Conservation (phyloP, 2,113 vertebrate genomes). For the Alethe castanea region DNA sequence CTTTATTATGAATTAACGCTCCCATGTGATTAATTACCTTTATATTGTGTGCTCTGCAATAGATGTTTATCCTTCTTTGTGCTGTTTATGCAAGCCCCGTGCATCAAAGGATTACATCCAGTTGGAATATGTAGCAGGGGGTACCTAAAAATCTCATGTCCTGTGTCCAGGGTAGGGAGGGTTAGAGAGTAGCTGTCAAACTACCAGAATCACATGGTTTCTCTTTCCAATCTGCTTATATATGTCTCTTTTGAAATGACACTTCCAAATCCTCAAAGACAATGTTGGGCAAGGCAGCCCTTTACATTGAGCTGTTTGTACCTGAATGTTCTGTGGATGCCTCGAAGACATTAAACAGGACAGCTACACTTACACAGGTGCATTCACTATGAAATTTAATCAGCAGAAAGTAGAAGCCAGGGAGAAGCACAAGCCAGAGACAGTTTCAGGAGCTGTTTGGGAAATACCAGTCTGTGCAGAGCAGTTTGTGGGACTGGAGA, state of each 20-base stretch:
- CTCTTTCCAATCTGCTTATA: background rate
- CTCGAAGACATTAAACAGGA: background rate
- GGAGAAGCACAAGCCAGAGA: background rate
- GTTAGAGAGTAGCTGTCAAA: background rate
- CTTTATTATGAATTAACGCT: background rate
- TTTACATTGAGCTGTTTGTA: background rate
- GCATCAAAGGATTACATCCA: background rate
- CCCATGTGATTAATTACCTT: background rate
- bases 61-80: background rate
- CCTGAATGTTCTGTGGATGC: background rate
- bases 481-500: background rate
- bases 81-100: fast-evolving
- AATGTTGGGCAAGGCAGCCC: background rate
- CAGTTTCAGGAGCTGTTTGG: background rate
- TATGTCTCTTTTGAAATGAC: background rate
- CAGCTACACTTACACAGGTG: background rate
- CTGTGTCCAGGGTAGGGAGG: background rate
- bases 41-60: background rate
- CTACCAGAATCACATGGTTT: background rate
- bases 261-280: background rate
- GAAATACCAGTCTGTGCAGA: background rate
- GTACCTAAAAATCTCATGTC: background rate
- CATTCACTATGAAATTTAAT: background rate
- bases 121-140: background rate
- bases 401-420: background rate